Evolutionary conservation across 2,797 vertebrate genomes (phyloP), one percentile per base, ranked within the genome.

Genomic region (Atherinosoma microstoma): DNA sequence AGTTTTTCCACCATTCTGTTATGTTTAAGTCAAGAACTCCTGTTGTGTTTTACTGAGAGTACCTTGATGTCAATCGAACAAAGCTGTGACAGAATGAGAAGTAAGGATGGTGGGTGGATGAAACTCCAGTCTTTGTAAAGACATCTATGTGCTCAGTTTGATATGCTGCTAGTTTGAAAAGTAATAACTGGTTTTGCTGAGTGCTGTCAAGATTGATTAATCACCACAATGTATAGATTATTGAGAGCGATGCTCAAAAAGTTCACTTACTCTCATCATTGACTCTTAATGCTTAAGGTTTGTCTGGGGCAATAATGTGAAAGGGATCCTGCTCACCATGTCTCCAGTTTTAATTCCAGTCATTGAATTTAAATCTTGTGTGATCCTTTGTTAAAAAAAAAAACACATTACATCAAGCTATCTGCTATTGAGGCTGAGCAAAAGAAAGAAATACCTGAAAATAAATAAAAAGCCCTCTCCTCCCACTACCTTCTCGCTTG

Each of bases 381-480:
- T 32, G 20, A n/a, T 1, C 20, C 16, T 47, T n/a, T 47, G 6
- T 8, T 7, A 20, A 47, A 9, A 47, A 8, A 47, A 47, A 40
- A 54, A 61, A 73, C 65, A 45, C 12, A 47, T 56, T 30, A 29
- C 13, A 54, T 10, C 15, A 62, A n/a, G 40, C 35, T 54, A 35
- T 9, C 3, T 64, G 29, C 22, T 67, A 27, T 45, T 5, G 20
- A 65, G 30, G 49, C 24, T 9, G 18, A 80, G 22, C 60, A 22
- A 12, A 35, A 34, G 6, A 61, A 70, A 70, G 57, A 74, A 57
- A 77, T 35, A 65, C 20, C 71, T 71, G 8, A 58, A 84, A 76
- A 76, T 54, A 63, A 61, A 68, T 57, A 0, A 67, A 83, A 72
- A 68, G 12, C n/a, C 10, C 49, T 45, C 29, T 75, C 65, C 51